Percentiles rank a stretch among this genome's conserved stretches.
These are phyloP conservation scores for Electrophaes corylata DNA, from an alignment of 2,888 invertebrate species.

Conservation along the genomic window DNA sequence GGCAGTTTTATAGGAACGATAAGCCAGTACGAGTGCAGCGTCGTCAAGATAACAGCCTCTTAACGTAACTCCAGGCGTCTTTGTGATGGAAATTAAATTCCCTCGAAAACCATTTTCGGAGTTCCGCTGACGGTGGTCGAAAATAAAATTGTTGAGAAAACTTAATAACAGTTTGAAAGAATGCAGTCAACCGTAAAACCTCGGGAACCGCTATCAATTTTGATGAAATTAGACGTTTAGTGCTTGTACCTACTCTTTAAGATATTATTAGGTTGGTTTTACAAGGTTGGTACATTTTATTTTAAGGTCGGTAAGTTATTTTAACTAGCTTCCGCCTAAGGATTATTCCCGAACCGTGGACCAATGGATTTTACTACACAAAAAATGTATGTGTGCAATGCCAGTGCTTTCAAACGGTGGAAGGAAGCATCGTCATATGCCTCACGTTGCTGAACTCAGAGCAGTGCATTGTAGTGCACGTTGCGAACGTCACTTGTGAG, in stretches of 20 bases:
- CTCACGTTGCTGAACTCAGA: too few relatives aligned
- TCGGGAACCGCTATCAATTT: slow-evolving; percentile 15
- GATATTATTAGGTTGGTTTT: not conserved
- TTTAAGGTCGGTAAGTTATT: too few relatives aligned
- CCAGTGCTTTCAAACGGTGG: too few relatives aligned
- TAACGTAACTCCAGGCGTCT: slow-evolving; percentile 23
- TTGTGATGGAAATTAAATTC: slow-evolving; percentile 55
- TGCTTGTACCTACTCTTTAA: not conserved
- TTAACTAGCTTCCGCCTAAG: too few relatives aligned
- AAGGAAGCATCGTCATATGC: too few relatives aligned
- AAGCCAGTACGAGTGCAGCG: slow-evolving; percentile 11
- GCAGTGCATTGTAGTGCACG: too few relatives aligned
- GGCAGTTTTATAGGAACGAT: not conserved
- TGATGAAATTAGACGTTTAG: slow-evolving; percentile 13
- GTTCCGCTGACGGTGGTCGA: slow-evolving; percentile 32
- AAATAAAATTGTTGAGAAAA: slow-evolving; percentile 38
- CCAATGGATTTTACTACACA: too few relatives aligned
- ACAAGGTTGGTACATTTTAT: too few relatives aligned
- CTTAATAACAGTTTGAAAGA: slow-evolving; percentile 39
- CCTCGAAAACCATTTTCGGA: slow-evolving; percentile 44
- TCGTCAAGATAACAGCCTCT: slow-evolving; percentile 15
- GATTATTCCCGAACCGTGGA: too few relatives aligned
- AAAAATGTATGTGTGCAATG: too few relatives aligned
- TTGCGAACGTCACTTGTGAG: too few relatives aligned
- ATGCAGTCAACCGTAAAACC: slow-evolving; percentile 32